Conservation (phyloP, 2,888 invertebrate species). For the Carabus problematicus region DNA sequence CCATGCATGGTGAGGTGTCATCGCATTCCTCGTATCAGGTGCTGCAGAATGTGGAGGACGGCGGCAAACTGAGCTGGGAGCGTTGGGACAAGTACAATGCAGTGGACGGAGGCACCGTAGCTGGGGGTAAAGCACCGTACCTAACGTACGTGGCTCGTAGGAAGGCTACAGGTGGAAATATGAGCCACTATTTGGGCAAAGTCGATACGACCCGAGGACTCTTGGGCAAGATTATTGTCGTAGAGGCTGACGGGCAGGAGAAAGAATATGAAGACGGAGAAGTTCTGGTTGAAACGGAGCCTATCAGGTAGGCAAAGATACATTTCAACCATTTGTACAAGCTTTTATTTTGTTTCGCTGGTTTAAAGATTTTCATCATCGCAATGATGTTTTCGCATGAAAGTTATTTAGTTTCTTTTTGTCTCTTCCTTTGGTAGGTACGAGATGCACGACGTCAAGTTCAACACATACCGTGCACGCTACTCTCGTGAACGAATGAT, state of each 20-base stretch:
- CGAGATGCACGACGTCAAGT: slow-evolving; percentile 60
- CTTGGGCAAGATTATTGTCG: slow-evolving; percentile 74
- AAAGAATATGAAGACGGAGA: slow-evolving; percentile 71
- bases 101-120: slow-evolving; percentile 74
- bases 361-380: too few species aligned
- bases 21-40: slow-evolving; percentile 70
- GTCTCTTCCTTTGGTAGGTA: slow-evolving; percentile 10
- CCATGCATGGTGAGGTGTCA: slow-evolving; percentile 65
- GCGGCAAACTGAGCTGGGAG: slow-evolving; percentile 78
- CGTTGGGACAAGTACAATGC: slow-evolving; percentile 75
- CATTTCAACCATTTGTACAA: slow-evolving; percentile 22
- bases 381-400: too few species aligned
- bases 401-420: too few species aligned
- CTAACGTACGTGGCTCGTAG: slow-evolving; percentile 55
- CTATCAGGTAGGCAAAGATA: slow-evolving; percentile 60
- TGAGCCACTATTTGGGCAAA: slow-evolving; percentile 73
- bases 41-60: slow-evolving; percentile 78
- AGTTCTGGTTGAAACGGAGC: slow-evolving; percentile 81
- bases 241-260: slow-evolving; percentile 68
- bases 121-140: slow-evolving; percentile 60
- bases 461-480: slow-evolving; percentile 64
- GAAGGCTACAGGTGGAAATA: slow-evolving; percentile 41
- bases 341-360: too few species aligned
- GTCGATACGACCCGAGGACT: slow-evolving; percentile 67
- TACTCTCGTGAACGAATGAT: slow-evolving; percentile 63